A percentile compares a stretch with the other conserved stretches of the same genome.
phyloP scores from a whole-genome alignment of 2,797 vertebrate genomes.

The Buceros bicornis region DNA sequence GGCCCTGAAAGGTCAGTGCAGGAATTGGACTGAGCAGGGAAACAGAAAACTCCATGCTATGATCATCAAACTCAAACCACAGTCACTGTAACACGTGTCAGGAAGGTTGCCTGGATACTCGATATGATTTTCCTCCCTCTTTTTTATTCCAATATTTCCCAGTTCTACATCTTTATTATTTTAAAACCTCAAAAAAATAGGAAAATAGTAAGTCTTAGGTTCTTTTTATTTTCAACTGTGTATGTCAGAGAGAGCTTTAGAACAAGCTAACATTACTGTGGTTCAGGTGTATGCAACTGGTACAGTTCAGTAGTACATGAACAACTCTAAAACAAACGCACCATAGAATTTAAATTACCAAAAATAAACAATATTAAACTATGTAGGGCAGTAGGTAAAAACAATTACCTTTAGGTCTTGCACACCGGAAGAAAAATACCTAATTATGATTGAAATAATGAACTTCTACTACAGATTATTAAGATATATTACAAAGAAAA shows the following conservation, averaged over 20 bases:
- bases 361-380: constrained; percentile 76
- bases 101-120: constrained; percentile 16
- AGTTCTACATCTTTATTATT: constrained; percentile 18
- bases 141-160: constrained; percentile 39
- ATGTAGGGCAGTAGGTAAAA: constrained; percentile 63
- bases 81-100: background rate
- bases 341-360: constrained; percentile 80
- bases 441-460: constrained; percentile 68
- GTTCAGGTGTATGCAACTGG: constrained; percentile 81
- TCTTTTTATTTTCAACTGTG: constrained; percentile 77
- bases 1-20: background rate
- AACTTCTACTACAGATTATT: constrained; percentile 60
- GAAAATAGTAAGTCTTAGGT: constrained; percentile 35
- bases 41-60: background rate
- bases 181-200: constrained; percentile 23
- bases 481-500: constrained; percentile 60
- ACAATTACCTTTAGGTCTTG: constrained; percentile 60
- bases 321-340: constrained; percentile 76
- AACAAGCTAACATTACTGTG: constrained; percentile 84
- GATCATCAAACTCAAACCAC: background rate
- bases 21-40: background rate
- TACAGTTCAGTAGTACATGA: constrained; percentile 84
- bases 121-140: background rate
- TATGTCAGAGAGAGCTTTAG: constrained; percentile 84
- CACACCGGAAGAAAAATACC: constrained; percentile 68